Percentiles rank a stretch among this genome's conserved stretches.
phyloP scores from a whole-genome alignment of 1,140 invertebrate genomes.

The Ooceraea biroi region DNA sequence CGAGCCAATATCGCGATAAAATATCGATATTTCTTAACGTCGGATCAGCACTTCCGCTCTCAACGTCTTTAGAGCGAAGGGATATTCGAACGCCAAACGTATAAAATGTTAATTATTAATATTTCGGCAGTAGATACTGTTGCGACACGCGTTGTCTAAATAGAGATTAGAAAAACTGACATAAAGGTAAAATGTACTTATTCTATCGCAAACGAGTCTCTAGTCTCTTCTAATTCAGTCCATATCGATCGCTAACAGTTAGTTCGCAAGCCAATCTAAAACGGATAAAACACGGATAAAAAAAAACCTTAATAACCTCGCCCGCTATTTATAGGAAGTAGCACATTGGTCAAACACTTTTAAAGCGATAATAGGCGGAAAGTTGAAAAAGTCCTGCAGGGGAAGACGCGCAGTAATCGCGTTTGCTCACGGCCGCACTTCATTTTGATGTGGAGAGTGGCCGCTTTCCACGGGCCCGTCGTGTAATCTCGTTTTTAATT shows the following conservation, averaged over 20 bases:
- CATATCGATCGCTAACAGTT: background rate
- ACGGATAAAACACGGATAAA: background rate
- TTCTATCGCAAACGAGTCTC: background rate
- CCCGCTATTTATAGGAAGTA: constrained; percentile 3
- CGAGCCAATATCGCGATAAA: constrained; percentile 38
- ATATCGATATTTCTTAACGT: constrained; percentile 19
- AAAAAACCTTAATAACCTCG: constrained; percentile 10
- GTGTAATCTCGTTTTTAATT: constrained; percentile 61
- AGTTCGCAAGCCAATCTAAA: constrained; percentile 2
- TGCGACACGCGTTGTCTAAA: background rate
- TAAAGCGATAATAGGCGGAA: constrained; percentile 1
- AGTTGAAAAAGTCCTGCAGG: background rate
- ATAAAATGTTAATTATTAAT: background rate
- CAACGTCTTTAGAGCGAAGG: constrained; percentile 15
- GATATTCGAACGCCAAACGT: background rate
- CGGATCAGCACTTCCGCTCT: constrained; percentile 1
- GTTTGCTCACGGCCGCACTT: constrained; percentile 41
- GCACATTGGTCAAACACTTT: background rate
- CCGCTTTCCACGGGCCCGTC: background rate
- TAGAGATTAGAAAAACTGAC: background rate
- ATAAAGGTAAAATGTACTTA: constrained; percentile 18
- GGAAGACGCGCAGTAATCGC: background rate
- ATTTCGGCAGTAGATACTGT: background rate
- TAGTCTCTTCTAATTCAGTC: background rate
- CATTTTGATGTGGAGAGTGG: constrained; percentile 33